Conservation (phyloP, 2,797 vertebrate genomes). For the Calcarius lapponicus region DNA sequence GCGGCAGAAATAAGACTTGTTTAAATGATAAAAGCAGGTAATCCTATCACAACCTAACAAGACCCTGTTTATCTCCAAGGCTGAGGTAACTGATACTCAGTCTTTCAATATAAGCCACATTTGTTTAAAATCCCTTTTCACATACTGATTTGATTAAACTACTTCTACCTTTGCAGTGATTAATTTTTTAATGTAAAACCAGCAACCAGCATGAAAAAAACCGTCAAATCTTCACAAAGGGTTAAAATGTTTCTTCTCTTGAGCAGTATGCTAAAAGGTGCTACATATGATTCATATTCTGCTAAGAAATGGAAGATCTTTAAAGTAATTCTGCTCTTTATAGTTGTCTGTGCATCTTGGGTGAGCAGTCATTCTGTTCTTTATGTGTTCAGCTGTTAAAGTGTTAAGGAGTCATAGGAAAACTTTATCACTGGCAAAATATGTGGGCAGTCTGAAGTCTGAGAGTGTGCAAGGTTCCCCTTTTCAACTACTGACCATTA, state of each 20-base stretch:
- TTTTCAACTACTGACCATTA: not conserved
- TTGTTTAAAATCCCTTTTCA: not conserved
- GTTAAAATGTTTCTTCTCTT: not conserved
- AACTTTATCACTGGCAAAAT: not conserved
- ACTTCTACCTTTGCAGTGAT: not conserved
- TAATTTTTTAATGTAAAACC: not conserved
- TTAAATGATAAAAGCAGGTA: not conserved
- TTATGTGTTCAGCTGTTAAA: not conserved
- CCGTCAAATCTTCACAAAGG: not conserved
- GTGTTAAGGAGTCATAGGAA: not conserved
- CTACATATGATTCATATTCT: not conserved
- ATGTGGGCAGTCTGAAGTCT: not conserved
- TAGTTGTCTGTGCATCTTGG: not conserved
- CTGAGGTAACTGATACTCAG: not conserved
- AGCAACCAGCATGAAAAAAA: not conserved
- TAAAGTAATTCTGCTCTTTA: not conserved
- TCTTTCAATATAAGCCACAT: not conserved
- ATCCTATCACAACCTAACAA: not conserved
- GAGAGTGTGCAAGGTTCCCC: not conserved
- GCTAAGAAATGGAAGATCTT: not conserved
- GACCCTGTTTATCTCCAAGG: not conserved
- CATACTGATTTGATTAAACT: not conserved
- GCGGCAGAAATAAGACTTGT: not conserved
- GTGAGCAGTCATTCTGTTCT: not conserved
- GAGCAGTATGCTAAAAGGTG: not conserved